Conservation (phyloP, 2,888 invertebrate genomes). For the Kryphioiulus occultus region DNA sequence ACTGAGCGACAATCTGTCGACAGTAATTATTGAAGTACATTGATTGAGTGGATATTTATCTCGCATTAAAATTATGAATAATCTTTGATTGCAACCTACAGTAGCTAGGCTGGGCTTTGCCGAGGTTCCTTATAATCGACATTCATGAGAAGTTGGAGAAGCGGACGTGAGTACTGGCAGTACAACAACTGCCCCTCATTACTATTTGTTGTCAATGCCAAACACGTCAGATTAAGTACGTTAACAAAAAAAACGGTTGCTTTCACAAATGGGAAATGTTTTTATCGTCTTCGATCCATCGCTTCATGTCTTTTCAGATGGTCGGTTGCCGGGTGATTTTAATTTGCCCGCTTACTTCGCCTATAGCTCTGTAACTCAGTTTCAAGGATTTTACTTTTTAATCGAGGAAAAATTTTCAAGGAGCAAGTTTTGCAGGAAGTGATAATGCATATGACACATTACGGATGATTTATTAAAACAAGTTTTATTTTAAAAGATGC, state of each 20-base stretch:
- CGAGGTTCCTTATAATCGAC: no score
- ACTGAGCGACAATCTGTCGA: no score
- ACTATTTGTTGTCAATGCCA: background rate
- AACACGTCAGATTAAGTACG: background rate
- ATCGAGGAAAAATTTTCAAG: background rate
- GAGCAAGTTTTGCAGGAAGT: slow-evolving; percentile 17
- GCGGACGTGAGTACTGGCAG: no score
- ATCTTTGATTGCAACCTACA: no score
- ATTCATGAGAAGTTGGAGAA: background rate
- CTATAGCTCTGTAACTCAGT: background rate
- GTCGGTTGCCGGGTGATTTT: background rate
- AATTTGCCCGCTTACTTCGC: background rate
- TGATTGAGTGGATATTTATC: no score
- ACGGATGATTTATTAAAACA: background rate
- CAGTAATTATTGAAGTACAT: no score
- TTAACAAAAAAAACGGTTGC: background rate
- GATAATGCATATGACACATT: background rate
- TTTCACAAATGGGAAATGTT: background rate
- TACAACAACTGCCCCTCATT: background rate
- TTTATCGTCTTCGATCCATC: background rate
- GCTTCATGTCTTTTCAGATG: background rate
- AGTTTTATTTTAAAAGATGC: slow-evolving; percentile 9
- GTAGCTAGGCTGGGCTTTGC: no score
- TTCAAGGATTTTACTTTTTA: slow-evolving; percentile 24
- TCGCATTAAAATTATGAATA: no score